phyloP scores from a whole-genome alignment of 92 coral and sea anemone genomes.

The Epizoanthus ramosus region DNA sequence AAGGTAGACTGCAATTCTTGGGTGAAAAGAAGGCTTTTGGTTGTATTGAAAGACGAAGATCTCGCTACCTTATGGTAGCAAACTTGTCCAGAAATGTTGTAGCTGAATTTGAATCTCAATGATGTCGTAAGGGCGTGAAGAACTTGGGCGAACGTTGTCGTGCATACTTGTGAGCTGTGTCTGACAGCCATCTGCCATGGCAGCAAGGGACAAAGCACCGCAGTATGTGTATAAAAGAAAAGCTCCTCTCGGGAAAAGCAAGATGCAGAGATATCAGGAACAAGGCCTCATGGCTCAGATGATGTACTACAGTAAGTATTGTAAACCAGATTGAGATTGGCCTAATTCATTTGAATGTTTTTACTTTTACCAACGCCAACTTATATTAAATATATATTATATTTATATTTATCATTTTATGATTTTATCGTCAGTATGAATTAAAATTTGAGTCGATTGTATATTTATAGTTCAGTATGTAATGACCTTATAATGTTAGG shows the following conservation, averaged over 20 bases:
- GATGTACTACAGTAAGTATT: slow-evolving; percentile 88
- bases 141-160: background rate
- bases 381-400: no score
- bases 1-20: background rate
- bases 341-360: background rate
- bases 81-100: background rate
- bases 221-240: slow-evolving; percentile 63
- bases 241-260: slow-evolving; percentile 48
- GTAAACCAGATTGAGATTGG: background rate
- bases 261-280: slow-evolving; percentile 53
- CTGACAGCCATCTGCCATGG: slow-evolving; percentile 40
- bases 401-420: no score
- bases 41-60: background rate
- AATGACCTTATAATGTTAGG: no score
- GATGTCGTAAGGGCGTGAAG: background rate
- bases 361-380: no score
- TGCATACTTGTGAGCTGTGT: background rate
- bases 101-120: background rate
- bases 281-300: slow-evolving; percentile 93
- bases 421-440: no score
- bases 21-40: background rate
- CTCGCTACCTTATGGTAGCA: background rate
- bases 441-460: no score
- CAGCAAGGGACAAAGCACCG: slow-evolving; percentile 43
- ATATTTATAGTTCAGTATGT: no score